Percentiles rank a stretch among this genome's conserved stretches.
These are phyloP conservation scores for Daubentonia madagascariensis DNA, from an alignment of 2,113 vertebrate genomes.

Conservation along the genomic window DNA sequence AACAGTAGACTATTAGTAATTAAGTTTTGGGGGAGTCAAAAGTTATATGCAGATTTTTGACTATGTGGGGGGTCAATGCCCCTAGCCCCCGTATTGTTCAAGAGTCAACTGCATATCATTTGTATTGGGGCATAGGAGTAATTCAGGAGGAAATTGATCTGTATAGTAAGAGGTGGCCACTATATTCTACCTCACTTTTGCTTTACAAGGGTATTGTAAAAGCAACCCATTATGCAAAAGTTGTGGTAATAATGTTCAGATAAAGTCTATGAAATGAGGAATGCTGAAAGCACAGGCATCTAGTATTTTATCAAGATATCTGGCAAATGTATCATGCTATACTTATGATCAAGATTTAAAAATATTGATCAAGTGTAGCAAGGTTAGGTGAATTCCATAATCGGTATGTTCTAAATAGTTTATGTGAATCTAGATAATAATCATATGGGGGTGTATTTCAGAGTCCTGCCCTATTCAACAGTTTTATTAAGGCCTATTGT, in stretches of 20 bases:
- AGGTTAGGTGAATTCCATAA: neutral
- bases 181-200: neutral
- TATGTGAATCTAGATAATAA: neutral
- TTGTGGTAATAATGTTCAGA: neutral
- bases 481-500: neutral
- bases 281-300: neutral
- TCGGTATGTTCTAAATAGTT: neutral
- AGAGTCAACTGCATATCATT: neutral
- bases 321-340: neutral
- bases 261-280: neutral
- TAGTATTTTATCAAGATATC: neutral
- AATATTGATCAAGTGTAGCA: neutral
- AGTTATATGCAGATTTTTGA: neutral
- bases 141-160: neutral
- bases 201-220: neutral
- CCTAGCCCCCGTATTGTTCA: neutral
- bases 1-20: neutral
- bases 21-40: neutral
- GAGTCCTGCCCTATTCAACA: neutral
- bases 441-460: neutral
- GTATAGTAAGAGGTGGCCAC: neutral
- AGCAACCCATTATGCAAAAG: neutral
- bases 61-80: neutral
- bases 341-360: neutral
- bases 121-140: neutral